Conservation (phyloP, 2,888 invertebrate genomes). For the Athalia circularis region DNA sequence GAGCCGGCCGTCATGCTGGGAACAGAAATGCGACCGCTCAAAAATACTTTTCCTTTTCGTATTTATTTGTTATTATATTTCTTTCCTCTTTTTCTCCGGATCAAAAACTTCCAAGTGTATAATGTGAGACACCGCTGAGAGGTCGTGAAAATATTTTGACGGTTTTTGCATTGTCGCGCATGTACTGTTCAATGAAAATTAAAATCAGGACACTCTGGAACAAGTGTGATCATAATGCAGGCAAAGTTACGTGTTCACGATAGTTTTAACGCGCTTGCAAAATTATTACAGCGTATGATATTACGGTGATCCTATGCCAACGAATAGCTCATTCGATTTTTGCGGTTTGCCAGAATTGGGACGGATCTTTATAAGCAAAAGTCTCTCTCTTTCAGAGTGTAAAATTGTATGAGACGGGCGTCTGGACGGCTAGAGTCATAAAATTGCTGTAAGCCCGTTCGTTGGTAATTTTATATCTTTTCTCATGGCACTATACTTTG, state of each 20-base stretch:
- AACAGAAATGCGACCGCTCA: slow-evolving; percentile 11
- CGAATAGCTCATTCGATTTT: slow-evolving; percentile 21
- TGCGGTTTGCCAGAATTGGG: slow-evolving; percentile 35
- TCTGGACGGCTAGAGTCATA: slow-evolving; percentile 36
- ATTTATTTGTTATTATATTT: not conserved
- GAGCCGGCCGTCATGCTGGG: slow-evolving; percentile 6
- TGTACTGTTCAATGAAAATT: not conserved
- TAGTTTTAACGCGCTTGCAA: not conserved
- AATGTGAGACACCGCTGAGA: slow-evolving; percentile 2
- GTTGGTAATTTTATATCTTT: slow-evolving; percentile 36
- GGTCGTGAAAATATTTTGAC: slow-evolving; percentile 34
- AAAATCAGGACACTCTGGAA: not conserved
- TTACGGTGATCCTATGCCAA: slow-evolving; percentile 8
- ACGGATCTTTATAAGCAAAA: not conserved
- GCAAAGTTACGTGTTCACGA: too few species aligned
- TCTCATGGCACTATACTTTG: slow-evolving; percentile 23
- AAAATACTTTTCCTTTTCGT: slow-evolving; percentile 27
- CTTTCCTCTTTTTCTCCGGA: not conserved
- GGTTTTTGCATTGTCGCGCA: not conserved
- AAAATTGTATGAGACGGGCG: slow-evolving; percentile 21
- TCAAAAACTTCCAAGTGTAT: not conserved
- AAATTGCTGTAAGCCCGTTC: slow-evolving; percentile 44
- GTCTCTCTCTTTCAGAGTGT: slow-evolving; percentile 21
- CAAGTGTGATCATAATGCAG: too few species aligned
- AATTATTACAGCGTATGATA: not conserved